Percentiles rank a stretch among this genome's conserved stretches.
phyloP scores from a whole-genome alignment of 2,888 invertebrate species.

The Drosophila anceps region DNA sequence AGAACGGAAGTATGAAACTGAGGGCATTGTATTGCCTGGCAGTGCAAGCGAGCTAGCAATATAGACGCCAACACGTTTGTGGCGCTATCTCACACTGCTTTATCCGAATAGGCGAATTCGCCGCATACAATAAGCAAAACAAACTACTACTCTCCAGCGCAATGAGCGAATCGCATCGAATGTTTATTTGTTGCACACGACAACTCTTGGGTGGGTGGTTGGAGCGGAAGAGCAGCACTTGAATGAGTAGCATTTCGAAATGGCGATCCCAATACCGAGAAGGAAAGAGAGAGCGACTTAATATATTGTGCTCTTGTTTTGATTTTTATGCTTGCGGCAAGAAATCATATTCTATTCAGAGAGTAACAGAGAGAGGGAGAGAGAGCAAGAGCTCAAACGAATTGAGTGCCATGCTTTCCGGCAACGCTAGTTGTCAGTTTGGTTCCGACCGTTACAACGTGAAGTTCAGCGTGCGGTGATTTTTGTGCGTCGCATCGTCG shows the following conservation, averaged over 20 bases:
- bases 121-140: conserved; percentile 61
- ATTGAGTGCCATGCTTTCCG: conserved; percentile 54
- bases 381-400: conserved; percentile 19
- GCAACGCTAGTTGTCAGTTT: conserved; percentile 69
- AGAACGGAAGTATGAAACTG: conserved; percentile 64
- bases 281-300: conserved; percentile 18
- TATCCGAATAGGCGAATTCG: conserved; percentile 80
- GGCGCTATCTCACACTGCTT: conserved; percentile 54
- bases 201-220: conserved; percentile 52
- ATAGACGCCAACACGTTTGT: conserved; percentile 32
- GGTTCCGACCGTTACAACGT: conserved; percentile 82
- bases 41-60: conserved; percentile 51
- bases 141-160: conserved; percentile 36
- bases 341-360: conserved; percentile 13
- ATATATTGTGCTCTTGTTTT: conserved; percentile 40
- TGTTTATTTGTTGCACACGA: conserved; percentile 38
- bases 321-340: conserved; percentile 40
- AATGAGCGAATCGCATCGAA: conserved; percentile 28
- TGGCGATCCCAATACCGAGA: conserved; percentile 39
- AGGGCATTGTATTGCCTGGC: conserved; percentile 10
- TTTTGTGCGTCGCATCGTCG: conserved; percentile 50
- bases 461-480: conserved; percentile 65
- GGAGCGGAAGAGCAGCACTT: conserved; percentile 33
- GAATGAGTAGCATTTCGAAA: conserved; percentile 17
- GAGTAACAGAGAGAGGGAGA: conserved; percentile 14